phyloP scores from a whole-genome alignment of 2,888 invertebrate species.

The Drosophila phalerata region DNA sequence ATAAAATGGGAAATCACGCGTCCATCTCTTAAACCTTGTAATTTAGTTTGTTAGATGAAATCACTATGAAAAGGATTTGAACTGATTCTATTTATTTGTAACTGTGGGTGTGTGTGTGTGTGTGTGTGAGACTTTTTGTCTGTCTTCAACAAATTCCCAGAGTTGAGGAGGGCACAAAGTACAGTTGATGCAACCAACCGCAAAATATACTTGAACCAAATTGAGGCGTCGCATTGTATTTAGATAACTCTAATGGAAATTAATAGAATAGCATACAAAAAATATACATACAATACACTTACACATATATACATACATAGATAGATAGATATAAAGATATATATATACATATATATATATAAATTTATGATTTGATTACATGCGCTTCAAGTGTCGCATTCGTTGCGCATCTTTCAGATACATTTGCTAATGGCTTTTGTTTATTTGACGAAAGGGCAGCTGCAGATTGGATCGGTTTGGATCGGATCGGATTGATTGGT shows the following conservation, averaged over 20 bases:
- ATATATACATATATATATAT: slow-evolving; percentile 22
- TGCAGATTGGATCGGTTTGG: slow-evolving; percentile 48
- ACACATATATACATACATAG: slow-evolving; percentile 16
- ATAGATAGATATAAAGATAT: slow-evolving; percentile 38
- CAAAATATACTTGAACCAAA: slow-evolving; percentile 74
- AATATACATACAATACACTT: background rate
- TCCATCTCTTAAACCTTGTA: slow-evolving; percentile 42
- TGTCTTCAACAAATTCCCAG: slow-evolving; percentile 54
- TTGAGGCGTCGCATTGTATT: slow-evolving; percentile 67
- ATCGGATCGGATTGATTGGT: slow-evolving; percentile 60
- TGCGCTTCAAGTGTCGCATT: slow-evolving; percentile 70
- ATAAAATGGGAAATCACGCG: slow-evolving; percentile 11
- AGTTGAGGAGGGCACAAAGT: slow-evolving; percentile 32
- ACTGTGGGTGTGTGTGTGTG: slow-evolving; percentile 22
- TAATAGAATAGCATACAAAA: slow-evolving; percentile 67
- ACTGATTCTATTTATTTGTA: slow-evolving; percentile 59
- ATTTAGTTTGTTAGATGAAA: slow-evolving; percentile 74
- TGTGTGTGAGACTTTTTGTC: slow-evolving; percentile 54
- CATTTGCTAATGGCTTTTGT: slow-evolving; percentile 81
- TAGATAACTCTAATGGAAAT: slow-evolving; percentile 78
- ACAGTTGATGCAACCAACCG: slow-evolving; percentile 65
- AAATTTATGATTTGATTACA: slow-evolving; percentile 80
- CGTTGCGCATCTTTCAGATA: slow-evolving; percentile 65
- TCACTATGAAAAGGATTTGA: slow-evolving; percentile 79
- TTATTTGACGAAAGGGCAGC: slow-evolving; percentile 80